Conservation (phyloP, 1,140 invertebrate genomes). For the Cyrtorhinus lividipennis region DNA sequence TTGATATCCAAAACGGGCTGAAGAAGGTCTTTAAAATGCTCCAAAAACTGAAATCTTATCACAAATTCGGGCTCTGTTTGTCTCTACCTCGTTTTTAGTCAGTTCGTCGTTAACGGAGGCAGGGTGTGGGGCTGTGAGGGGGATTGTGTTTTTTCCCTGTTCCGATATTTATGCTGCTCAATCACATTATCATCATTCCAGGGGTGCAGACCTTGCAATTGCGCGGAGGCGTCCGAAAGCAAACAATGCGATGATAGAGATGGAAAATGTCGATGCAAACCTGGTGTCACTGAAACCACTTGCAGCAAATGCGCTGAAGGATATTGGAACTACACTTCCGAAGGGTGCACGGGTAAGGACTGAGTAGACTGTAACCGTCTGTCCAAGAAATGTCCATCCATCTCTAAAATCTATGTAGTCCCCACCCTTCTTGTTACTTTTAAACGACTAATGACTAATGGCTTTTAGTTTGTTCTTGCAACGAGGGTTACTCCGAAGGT, state of each 20-base stretch:
- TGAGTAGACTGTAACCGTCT: too few relatives aligned
- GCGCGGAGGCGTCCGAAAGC: constrained; percentile 58
- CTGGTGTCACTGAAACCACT: constrained; percentile 69
- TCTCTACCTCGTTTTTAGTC: too few relatives aligned
- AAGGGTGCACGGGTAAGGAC: constrained; percentile 77
- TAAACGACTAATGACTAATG: too few relatives aligned
- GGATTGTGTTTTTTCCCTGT: too few relatives aligned
- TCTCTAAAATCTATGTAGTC: too few relatives aligned
- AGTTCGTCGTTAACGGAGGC: too few relatives aligned
- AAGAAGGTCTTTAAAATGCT: too few relatives aligned
- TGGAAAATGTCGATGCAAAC: constrained; percentile 76
- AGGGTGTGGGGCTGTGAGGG: too few relatives aligned
- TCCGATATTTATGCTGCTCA: background rate
- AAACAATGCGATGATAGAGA: constrained; percentile 66
- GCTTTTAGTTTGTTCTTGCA: constrained; percentile 62
- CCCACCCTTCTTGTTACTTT: constrained; percentile 4
- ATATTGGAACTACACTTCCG: constrained; percentile 78
- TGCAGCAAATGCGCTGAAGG: constrained; percentile 83
- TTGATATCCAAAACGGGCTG: too few relatives aligned
- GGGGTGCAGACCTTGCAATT: constrained; percentile 74
- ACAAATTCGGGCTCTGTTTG: too few relatives aligned
- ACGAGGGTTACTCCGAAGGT: constrained; percentile 72
- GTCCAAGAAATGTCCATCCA: background rate
- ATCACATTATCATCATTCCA: constrained; percentile 21
- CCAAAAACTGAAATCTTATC: too few relatives aligned